Evolutionary conservation across 2,113 vertebrate genomes (phyloP).

Genomic region (Okapia johnstoni): DNA sequence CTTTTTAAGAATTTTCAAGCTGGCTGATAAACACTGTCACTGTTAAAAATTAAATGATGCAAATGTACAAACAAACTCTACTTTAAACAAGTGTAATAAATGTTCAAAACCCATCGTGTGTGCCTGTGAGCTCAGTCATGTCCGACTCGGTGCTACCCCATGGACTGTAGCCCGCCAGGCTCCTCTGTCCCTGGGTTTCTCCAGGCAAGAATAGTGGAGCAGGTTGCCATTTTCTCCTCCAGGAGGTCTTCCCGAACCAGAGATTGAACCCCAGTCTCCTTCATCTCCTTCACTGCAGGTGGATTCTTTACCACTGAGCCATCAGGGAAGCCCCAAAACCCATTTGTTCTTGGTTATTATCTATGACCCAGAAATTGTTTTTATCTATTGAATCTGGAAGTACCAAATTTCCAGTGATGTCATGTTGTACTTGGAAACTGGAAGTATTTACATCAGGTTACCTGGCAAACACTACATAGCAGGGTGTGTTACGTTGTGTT

Average conservation of each 20-base stretch:
- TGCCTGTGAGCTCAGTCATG: rapidly evolving
- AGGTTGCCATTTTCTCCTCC: neutral
- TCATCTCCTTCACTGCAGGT: neutral
- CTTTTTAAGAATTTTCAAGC: neutral
- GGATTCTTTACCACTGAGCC: neutral
- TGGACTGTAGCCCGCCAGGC: neutral
- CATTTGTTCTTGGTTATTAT: neutral
- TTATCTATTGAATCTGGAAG: neutral
- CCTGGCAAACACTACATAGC: neutral
- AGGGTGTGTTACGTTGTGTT: neutral
- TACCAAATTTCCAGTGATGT: rapidly evolving
- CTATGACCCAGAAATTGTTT: neutral
- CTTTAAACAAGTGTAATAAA: neutral
- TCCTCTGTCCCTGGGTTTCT: neutral
- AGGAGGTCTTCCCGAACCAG: neutral
- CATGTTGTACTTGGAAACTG: neutral
- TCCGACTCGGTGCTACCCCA: neutral
- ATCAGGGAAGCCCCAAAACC: neutral
- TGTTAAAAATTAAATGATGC: neutral
- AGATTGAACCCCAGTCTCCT: neutral
- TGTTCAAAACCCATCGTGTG: neutral
- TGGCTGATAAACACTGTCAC: neutral
- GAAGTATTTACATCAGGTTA: neutral
- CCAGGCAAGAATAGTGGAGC: neutral
- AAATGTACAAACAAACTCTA: neutral